Base-by-base conservation (phyloP, 2,888 invertebrate species). In the Allacma fusca region DNA sequence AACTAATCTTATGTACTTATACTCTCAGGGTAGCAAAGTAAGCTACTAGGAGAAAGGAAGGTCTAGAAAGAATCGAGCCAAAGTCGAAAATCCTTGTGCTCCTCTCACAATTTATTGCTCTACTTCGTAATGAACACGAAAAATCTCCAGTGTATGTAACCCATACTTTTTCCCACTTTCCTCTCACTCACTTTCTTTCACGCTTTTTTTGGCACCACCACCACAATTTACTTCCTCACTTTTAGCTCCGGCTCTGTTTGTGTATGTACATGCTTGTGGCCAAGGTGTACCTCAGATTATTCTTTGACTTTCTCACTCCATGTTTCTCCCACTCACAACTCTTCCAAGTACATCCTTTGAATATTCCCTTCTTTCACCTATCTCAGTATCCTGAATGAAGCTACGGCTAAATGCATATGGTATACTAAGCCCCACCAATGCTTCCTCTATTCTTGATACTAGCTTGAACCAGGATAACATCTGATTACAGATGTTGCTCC, bases 51-150 rank as follows among this genome's bases (percentile, higher is more conserved):
- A 62, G 62, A 62, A 26, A 62, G 62, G 26, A 62, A 16, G 57
- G 5, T 13, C 9, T 23, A 24, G 62, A 62, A 62, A 62, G 62
- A 62, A 26, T 44, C 43, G 74, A 74, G 74, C 67, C 74, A 74
- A 74, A 65, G 74, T 74, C 74, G 44, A 67, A 67, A 74, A 74
- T 74, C 74, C 74, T 74, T 65, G 64, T 74, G 74, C 74, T 74
- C 65, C 24, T 74, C 65, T 43, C 24, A 74, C 43, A 74, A 74
- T 74, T 74, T 74, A 74, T 74, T 74, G 74, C 74, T 74, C 74
- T 74, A 65, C 65, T 74, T 74, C 65, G 74, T 74, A 74, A 74
- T 74, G 74, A 74, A 74, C 74, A 74, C 65, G 74, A 65, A 73
- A 74, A 65, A 65, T 65, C 73, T 74, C 74, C 64, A 74, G 74